Conservation (phyloP, 2,797 vertebrate genomes). For the Heterohyrax brucei region DNA sequence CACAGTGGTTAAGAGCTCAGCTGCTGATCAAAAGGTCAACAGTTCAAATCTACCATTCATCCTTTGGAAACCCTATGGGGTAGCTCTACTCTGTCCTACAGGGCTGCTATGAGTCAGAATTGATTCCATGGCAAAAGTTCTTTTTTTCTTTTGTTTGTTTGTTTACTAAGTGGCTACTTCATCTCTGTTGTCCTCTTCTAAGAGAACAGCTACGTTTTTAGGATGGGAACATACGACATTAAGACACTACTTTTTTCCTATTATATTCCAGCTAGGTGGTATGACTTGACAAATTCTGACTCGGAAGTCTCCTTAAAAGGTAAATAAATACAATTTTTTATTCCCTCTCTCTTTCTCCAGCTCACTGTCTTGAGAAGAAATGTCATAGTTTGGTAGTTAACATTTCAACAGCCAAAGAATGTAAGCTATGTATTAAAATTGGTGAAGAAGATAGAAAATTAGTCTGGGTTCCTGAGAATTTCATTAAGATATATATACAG, state of each 20-base stretch:
- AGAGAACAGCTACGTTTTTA: background rate
- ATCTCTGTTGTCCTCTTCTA: background rate
- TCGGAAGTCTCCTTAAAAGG: background rate
- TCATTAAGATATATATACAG: constrained; percentile 3
- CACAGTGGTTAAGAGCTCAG: too few relatives aligned
- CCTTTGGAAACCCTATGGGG: too few relatives aligned
- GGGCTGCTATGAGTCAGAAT: too few relatives aligned
- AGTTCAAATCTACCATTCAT: too few relatives aligned
- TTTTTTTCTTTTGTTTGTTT: too few relatives aligned
- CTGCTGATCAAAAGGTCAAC: too few relatives aligned
- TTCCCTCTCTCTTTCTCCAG: background rate
- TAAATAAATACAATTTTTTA: background rate
- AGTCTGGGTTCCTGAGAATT: background rate
- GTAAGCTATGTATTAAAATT: background rate
- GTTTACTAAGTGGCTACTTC: background rate
- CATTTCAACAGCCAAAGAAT: background rate
- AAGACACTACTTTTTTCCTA: background rate
- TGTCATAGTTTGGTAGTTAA: background rate
- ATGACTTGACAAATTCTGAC: background rate
- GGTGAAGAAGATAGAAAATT: constrained; percentile 25
- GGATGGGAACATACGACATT: background rate
- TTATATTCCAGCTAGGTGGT: background rate
- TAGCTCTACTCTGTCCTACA: too few relatives aligned
- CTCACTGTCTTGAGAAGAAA: constrained; percentile 13
- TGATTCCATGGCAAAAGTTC: too few relatives aligned